A percentile compares a stretch with the other conserved stretches of the same genome.
Conservation (phyloP, 2,888 invertebrate species). For the Andrena bicolor region DNA sequence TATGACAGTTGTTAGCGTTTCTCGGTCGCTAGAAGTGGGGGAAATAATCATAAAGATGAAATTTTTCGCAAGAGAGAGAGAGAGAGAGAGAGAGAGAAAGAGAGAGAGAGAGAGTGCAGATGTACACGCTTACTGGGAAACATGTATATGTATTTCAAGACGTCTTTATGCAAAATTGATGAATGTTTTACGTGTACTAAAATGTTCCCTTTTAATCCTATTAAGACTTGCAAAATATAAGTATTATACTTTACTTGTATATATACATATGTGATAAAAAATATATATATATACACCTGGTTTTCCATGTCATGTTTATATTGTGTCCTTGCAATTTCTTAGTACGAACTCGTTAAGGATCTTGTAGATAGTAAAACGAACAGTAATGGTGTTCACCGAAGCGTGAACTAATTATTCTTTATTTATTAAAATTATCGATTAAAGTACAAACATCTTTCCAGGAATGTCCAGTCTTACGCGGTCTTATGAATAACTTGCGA, state of each 20-base stretch:
- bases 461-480: constrained; percentile 28
- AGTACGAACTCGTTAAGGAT: constrained; percentile 32
- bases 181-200: constrained; percentile 80
- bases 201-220: constrained; percentile 80
- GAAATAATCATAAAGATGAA: constrained; percentile 53
- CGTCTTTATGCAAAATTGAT: constrained; percentile 77
- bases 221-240: constrained; percentile 81
- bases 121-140: constrained; percentile 73
- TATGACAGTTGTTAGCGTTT: constrained; percentile 68
- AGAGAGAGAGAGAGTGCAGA: constrained; percentile 59
- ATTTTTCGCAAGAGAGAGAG: constrained; percentile 55
- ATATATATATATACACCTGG: constrained; percentile 79
- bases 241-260: constrained; percentile 80
- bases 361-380: constrained; percentile 36
- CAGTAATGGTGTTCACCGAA: constrained; percentile 44
- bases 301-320: constrained; percentile 74
- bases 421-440: constrained; percentile 44
- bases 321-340: constrained; percentile 63
- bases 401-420: constrained; percentile 32
- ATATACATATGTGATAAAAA: constrained; percentile 82
- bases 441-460: constrained; percentile 36
- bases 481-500: constrained; percentile 7
- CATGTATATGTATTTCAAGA: constrained; percentile 73
- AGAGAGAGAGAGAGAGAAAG: constrained; percentile 22
- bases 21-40: constrained; percentile 52